Conservation (phyloP, 2,888 invertebrate species). For the Sesamia inferens region DNA sequence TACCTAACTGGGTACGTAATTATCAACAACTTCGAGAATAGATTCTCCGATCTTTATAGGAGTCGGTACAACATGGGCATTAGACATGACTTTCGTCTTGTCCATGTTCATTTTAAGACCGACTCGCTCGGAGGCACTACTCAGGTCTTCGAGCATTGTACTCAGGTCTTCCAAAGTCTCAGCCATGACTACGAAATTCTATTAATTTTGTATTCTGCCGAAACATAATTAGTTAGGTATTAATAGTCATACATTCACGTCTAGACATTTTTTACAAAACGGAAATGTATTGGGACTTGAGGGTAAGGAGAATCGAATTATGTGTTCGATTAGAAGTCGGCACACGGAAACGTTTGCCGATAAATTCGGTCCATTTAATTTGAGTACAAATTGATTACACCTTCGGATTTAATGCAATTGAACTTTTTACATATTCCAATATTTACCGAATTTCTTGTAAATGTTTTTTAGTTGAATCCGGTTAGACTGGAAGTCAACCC, state of each 20-base stretch:
- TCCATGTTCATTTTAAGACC: too few relatives aligned
- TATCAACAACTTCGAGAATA: too few relatives aligned
- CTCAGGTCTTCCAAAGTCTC: too few relatives aligned
- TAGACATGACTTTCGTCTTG: too few relatives aligned
- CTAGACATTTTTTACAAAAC: neutral
- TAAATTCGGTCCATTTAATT: slow-evolving; percentile 19
- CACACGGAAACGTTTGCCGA: neutral
- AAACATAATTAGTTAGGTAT: neutral
- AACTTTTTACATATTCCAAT: neutral
- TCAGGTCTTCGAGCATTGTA: too few relatives aligned
- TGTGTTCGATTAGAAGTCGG: neutral
- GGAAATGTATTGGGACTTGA: neutral
- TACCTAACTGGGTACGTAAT: too few relatives aligned
- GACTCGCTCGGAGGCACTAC: too few relatives aligned
- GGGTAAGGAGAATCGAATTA: neutral
- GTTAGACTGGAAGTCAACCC: too few relatives aligned
- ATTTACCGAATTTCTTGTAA: neutral
- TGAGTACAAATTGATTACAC: slow-evolving; percentile 26
- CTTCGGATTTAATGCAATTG: neutral
- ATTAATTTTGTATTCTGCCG: neutral
- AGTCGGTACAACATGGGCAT: too few relatives aligned
- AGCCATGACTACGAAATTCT: too few relatives aligned
- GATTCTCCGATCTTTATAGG: too few relatives aligned
- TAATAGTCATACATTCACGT: neutral
- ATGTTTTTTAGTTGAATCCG: neutral